phyloP scores from a whole-genome alignment of 2,888 invertebrate species.

The Parasteatoda lunata region DNA sequence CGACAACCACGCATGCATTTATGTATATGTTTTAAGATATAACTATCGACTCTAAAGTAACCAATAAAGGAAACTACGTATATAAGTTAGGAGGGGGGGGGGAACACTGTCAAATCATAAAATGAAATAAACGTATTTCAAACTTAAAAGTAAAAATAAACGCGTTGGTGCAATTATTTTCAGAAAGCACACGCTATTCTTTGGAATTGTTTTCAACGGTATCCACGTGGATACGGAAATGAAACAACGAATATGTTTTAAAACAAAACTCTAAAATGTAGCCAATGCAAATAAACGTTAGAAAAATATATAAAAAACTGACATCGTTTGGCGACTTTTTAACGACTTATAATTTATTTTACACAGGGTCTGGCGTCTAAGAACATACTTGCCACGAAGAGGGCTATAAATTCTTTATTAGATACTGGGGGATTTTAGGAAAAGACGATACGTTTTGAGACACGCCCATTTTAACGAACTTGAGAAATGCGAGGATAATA shows the following conservation, averaged over 20 bases:
- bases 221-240: slow-evolving; percentile 61
- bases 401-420: slow-evolving; percentile 61
- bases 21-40: slow-evolving; percentile 43
- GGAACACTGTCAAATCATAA: slow-evolving; percentile 31
- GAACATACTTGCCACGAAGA: slow-evolving; percentile 1
- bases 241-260: slow-evolving; percentile 65
- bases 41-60: slow-evolving; percentile 50
- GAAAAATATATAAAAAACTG: slow-evolving; percentile 5
- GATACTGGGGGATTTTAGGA: slow-evolving; percentile 24
- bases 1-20: no score
- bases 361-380: slow-evolving; percentile 10
- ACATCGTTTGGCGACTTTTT: slow-evolving; percentile 44
- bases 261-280: slow-evolving; percentile 65
- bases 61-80: slow-evolving; percentile 13
- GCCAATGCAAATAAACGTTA: slow-evolving; percentile 55
- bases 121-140: slow-evolving; percentile 53
- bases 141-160: slow-evolving; percentile 34
- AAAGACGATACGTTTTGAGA: slow-evolving; percentile 39
- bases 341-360: slow-evolving; percentile 64
- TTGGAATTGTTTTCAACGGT: slow-evolving; percentile 57
- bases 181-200: slow-evolving; percentile 42
- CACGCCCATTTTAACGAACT: slow-evolving; percentile 63
- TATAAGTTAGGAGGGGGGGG: slow-evolving; percentile 3
- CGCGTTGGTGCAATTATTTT: slow-evolving; percentile 56
- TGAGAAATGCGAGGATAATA: slow-evolving; percentile 19